Percentiles rank a stretch among this genome's conserved stretches.
phyloP scores from a whole-genome alignment of 2,113 vertebrate genomes.

The Tretioscincus oriximinensis region DNA sequence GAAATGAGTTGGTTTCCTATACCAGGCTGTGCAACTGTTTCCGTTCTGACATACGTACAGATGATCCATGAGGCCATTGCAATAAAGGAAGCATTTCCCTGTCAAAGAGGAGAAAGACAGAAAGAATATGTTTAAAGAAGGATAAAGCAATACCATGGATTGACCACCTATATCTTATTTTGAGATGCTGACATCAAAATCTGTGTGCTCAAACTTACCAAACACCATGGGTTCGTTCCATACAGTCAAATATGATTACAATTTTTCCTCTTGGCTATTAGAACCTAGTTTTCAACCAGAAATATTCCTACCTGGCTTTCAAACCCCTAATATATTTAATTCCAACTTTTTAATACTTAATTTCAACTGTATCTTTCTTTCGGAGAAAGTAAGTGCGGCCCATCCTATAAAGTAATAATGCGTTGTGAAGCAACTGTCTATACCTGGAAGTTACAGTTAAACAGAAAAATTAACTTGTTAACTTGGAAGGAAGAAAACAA shows the following conservation, averaged over 20 bases:
- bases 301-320: neutral
- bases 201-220: neutral
- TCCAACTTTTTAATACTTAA: neutral
- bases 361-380: neutral
- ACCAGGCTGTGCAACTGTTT: constrained; percentile 83
- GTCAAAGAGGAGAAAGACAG: constrained; percentile 31
- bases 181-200: neutral
- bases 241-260: neutral
- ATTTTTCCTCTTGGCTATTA: neutral
- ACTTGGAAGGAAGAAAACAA: neutral
- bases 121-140: neutral
- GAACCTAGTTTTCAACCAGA: neutral
- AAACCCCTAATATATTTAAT: neutral
- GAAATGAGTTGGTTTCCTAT: constrained; percentile 85
- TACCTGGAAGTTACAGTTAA: neutral
- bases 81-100: constrained; percentile 96
- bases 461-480: no score
- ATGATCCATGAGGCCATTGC: constrained; percentile 92
- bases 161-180: neutral
- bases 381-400: neutral
- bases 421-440: neutral
- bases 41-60: constrained; percentile 89
- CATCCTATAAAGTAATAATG: neutral
- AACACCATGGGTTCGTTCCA: neutral
- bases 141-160: no score